phyloP scores from a whole-genome alignment of 2,888 invertebrate genomes.

The Hypselothyrea guttata region DNA sequence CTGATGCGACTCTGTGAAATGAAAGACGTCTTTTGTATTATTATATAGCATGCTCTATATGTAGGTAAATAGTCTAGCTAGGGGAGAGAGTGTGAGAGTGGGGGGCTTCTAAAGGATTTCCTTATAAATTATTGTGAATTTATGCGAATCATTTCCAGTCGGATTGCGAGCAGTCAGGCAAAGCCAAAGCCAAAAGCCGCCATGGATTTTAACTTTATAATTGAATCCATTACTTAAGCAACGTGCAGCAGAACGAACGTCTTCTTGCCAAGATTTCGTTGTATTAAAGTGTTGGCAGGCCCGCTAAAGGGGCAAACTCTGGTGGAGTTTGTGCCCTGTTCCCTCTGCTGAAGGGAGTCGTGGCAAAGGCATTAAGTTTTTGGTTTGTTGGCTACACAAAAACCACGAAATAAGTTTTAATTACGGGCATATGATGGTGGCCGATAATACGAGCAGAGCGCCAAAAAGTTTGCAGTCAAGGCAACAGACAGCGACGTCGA shows the following conservation, averaged over 20 bases:
- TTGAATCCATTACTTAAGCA: constrained; percentile 75
- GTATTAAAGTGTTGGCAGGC: constrained; percentile 68
- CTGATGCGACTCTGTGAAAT: not conserved
- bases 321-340: not conserved
- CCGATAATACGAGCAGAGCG: constrained; percentile 62
- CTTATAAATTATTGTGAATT: constrained; percentile 78
- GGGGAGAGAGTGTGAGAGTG: constrained; percentile 27
- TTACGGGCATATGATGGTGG: constrained; percentile 78
- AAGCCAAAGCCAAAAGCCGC: constrained; percentile 44
- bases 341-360: constrained; percentile 27
- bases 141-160: constrained; percentile 77
- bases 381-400: constrained; percentile 72
- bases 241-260: constrained; percentile 54
- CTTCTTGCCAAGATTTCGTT: constrained; percentile 70
- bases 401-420: constrained; percentile 76
- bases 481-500: constrained; percentile 29
- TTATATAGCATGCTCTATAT: constrained; percentile 4
- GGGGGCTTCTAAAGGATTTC: constrained; percentile 65
- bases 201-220: constrained; percentile 76
- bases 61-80: not conserved
- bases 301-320: constrained; percentile 14
- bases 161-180: constrained; percentile 58
- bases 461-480: constrained; percentile 58
- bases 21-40: constrained; percentile 32
- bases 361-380: constrained; percentile 65